These are phyloP conservation scores for Alloplasta piceator DNA, from an alignment of 2,888 invertebrate genomes.

Conservation along the genomic window DNA sequence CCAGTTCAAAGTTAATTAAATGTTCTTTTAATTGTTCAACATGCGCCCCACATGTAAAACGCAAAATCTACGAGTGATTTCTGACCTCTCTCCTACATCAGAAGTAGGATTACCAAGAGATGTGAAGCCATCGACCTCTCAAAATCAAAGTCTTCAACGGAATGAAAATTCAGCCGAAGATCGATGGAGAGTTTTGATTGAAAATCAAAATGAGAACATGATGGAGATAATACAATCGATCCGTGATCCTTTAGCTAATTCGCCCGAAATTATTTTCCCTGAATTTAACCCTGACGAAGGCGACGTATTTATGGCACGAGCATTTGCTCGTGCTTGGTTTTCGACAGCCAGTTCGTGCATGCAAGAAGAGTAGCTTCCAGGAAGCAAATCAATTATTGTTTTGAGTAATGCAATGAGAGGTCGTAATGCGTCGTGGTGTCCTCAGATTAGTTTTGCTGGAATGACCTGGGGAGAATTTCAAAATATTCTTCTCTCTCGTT, in stretches of 20 bases:
- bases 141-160: neutral
- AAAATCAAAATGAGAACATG: slow-evolving; percentile 7
- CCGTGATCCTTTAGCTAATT: neutral
- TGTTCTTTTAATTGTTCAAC: too few species aligned
- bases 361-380: slow-evolving; percentile 34
- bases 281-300: slow-evolving; percentile 37
- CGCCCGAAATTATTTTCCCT: neutral
- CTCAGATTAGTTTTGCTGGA: slow-evolving; percentile 47
- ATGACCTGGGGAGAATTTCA: slow-evolving; percentile 58
- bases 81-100: slow-evolving; percentile 6
- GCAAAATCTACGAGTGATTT: too few species aligned
- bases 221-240: neutral
- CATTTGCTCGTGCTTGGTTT: slow-evolving; percentile 41
- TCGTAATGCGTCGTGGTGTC: slow-evolving; percentile 41
- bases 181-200: neutral
- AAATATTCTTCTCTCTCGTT: slow-evolving; percentile 48
- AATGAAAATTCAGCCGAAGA: neutral
- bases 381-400: slow-evolving; percentile 46
- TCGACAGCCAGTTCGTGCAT: slow-evolving; percentile 46
- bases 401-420: slow-evolving; percentile 49
- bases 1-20: too few species aligned
- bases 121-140: neutral
- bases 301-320: neutral
- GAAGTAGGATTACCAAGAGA: slow-evolving; percentile 15
- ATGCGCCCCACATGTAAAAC: too few species aligned